phyloP scores from a whole-genome alignment of 2,113 vertebrate species.

The Pyxicephalus adspersus region DNA sequence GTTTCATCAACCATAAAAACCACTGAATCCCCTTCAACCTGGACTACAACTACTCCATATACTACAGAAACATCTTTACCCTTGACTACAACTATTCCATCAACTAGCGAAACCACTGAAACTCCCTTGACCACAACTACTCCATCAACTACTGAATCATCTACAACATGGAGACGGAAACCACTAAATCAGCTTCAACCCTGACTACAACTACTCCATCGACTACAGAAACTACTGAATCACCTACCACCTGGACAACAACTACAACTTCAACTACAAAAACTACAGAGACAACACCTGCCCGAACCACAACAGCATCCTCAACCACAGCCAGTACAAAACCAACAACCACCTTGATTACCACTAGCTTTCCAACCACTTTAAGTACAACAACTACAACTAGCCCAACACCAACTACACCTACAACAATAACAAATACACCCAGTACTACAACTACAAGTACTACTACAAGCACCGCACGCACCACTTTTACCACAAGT shows the following conservation, averaged over 20 bases:
- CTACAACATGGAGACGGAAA: neutral
- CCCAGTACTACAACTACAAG: neutral
- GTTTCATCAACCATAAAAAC: neutral
- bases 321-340: neutral
- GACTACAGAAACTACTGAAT: neutral
- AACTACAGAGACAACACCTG: neutral
- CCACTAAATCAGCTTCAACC: neutral
- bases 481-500: too few species aligned
- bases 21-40: neutral
- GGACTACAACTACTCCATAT: neutral
- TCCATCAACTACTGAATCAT: neutral
- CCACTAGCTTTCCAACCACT: neutral
- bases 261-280: neutral
- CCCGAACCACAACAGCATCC: neutral
- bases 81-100: neutral
- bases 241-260: conserved; percentile 14
- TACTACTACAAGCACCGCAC: too few species aligned
- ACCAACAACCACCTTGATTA: neutral
- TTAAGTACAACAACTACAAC: neutral
- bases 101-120: neutral
- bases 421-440: neutral
- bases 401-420: neutral
- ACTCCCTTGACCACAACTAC: neutral
- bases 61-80: neutral
- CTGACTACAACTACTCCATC: neutral